Base-by-base conservation (phyloP, 2,888 invertebrate genomes). In the Neocrepidodera transversa region DNA sequence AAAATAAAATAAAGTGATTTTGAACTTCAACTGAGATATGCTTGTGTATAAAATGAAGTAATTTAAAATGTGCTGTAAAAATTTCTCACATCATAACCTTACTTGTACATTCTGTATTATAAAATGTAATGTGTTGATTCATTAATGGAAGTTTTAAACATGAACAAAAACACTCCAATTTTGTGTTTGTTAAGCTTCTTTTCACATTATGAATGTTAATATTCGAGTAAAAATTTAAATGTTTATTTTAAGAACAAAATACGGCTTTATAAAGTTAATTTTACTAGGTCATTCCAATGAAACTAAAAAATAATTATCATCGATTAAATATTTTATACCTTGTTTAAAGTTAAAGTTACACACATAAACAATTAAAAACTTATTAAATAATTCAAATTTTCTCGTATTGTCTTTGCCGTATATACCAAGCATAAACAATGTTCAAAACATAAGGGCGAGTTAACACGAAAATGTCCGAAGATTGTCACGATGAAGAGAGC, bases 391-490 rank as follows among this genome's bases (percentile, higher is more conserved):
- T 51, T 47, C 45, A 45, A 52, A 47, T 52, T 58, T 52, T 26
- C 36, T 36, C 20, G 40, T 42, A 52, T 51, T 52, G 20, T 42
- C 18, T 58, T 47, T 36, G 53, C 35, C 35, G 49, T 64, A n/a
- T n/a, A 66, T 70, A 68, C 68, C 60, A 66, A 66, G 66, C 69
- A 64, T 72, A 71, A 75, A 78, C 76, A 76, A 79, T 79, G 79
- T 76, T 71, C 78, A 76, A 77, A 79, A 78, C 78, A 76, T 78
- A 77, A 67, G 70, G 70, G 66, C 79, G 78, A 76, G 73, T 75
- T 70, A 67, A 68, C 66, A 72, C 79, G 79, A 80, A 80, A 75
- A 80, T 80, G 80, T 79, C 78, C 79, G 80, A 80, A 71, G 74
- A 75, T 72, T 79, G 77, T 72, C 68, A 77, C 67, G 73, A 74